These are phyloP conservation scores for Phyllotis vaccarum DNA, from an alignment of 2,797 vertebrate genomes.

Conservation along the genomic window DNA sequence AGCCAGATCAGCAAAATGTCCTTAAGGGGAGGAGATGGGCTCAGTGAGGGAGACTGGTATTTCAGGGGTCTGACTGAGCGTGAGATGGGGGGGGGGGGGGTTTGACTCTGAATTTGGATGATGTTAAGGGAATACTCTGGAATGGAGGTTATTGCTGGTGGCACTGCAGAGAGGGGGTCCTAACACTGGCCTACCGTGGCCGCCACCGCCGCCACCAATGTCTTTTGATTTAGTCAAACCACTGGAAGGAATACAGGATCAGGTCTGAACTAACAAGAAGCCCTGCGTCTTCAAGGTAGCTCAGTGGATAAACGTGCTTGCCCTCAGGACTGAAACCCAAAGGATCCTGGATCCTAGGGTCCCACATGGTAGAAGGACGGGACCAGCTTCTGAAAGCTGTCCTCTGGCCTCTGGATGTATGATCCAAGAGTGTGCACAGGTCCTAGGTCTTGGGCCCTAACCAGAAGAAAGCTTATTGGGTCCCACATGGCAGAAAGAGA, in stretches of 20 bases:
- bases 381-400: not conserved
- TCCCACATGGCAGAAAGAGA: not conserved
- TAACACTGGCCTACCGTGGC: not conserved
- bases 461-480: not conserved
- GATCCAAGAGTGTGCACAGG: too few species aligned
- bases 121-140: not conserved
- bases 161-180: not conserved
- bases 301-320: not conserved
- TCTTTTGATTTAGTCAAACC: not conserved
- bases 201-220: too few species aligned
- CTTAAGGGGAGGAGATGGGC: not conserved
- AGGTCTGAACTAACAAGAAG: not conserved
- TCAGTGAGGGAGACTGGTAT: not conserved
- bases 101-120: not conserved
- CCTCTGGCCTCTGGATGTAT: not conserved
- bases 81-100: rapidly evolving
- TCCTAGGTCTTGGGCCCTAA: not conserved
- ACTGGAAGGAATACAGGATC: not conserved
- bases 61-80: not conserved
- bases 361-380: not conserved
- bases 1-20: not conserved
- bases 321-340: not conserved
- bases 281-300: too few species aligned
- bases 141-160: not conserved
- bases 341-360: not conserved